These are phyloP conservation scores for Pogonognathellus flavescens DNA, from an alignment of 1,140 invertebrate species.

Conservation along the genomic window DNA sequence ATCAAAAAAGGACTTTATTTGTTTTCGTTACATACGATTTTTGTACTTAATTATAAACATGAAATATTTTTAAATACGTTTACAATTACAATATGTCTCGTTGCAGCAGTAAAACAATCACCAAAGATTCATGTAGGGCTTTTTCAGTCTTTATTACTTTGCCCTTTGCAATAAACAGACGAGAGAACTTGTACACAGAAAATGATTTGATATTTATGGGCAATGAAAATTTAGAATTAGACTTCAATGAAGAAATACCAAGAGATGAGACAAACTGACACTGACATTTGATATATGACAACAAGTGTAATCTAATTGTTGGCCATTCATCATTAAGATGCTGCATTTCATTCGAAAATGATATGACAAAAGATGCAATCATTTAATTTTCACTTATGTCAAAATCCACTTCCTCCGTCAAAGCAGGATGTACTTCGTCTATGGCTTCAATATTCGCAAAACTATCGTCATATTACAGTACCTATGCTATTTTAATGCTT, in stretches of 20 bases:
- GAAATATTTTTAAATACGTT: too few relatives aligned
- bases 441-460: too few relatives aligned
- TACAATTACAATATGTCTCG: too few relatives aligned
- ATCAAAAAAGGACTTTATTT: too few relatives aligned
- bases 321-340: constrained; percentile 23
- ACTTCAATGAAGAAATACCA: background rate
- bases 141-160: background rate
- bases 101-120: too few relatives aligned
- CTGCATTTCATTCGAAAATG: constrained; percentile 31
- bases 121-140: too few relatives aligned
- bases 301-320: constrained; percentile 1
- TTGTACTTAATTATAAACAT: too few relatives aligned
- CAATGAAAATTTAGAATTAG: background rate
- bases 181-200: background rate
- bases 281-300: background rate
- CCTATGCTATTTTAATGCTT: too few relatives aligned
- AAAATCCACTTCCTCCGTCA: constrained; percentile 40
- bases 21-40: too few relatives aligned
- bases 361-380: background rate
- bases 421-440: background rate
- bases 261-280: background rate
- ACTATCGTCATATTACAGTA: too few relatives aligned
- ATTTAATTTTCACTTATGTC: constrained; percentile 28
- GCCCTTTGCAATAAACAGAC: background rate
- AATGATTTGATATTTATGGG: background rate